Evolutionary conservation across 2,113 vertebrate species (phyloP), one percentile per base, ranked within the genome.

Genomic region (Vimba vimba): DNA sequence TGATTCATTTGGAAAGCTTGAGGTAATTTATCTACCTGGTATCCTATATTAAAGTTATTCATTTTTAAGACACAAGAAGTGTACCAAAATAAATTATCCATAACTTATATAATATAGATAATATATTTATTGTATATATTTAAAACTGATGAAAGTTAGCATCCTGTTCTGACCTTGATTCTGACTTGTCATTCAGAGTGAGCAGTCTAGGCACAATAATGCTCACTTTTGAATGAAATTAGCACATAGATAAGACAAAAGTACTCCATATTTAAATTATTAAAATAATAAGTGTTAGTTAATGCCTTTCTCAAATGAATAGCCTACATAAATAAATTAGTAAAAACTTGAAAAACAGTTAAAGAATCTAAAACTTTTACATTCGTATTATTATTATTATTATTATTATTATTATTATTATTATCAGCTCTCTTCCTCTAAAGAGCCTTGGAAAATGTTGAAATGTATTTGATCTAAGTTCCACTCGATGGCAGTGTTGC

Each of bases 401-500:
- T 30, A 30, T 30, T 30, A 30, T 52, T 27, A 17, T 52, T 45
- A 11, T 47, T 36, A 36, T 36, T 6, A 36, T 6, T 6, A 39
- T 39, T 2, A 0, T 3, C 12, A 50, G 27, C 30, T 36, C 66
- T 10, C 17, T 69, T 36, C 66, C 30, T 9, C 7, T 4, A 17
- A 39, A 43, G 10, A 23, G 10, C 36, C 36, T 15, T 60, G 5
- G 1, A 59, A n/a, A 62, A 6, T 25, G 36, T 45, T 43, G 10
- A 15, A 4, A n/a, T 90, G 91, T 85, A 90, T 76, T 23, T 30
- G 85, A 11, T 8, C 0, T 0, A 21, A 10, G 17, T 4, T 83
- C 92, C 94, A 93, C 93, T 91, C 1, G 92, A 87, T 93, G 94
- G 36, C 94, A 94, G 88, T 91, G 86, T 89, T 89, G 93, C 71